Evolutionary conservation across 2,888 invertebrate genomes (phyloP), one percentile per base, ranked within the genome.

Genomic region (Maniola hyperantus): DNA sequence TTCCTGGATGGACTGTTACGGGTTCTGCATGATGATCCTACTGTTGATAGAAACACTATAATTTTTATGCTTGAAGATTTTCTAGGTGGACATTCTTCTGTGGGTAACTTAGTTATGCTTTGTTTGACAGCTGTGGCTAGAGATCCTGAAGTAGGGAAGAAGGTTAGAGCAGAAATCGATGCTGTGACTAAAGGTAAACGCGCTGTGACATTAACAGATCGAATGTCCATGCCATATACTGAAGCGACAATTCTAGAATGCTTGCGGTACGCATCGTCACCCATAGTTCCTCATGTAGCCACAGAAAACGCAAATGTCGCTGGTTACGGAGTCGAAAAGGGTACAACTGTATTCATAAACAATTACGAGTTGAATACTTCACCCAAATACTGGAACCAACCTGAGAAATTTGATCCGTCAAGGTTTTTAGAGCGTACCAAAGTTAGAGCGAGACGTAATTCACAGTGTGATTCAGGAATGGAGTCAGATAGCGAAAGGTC

Each of bases 221-320:
- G 95, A 77, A 87, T 92, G 0, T 84, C 84, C 1, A 93, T 98
- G 89, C 96, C 97, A 0, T 97, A 96, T 81, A 97, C 97, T 0
- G 96, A 97, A 85, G 97, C 97, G 0, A 95, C 96, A 0, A 94
- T 97, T 13, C 93, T 96, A 75, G 98, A 98, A 88, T 95, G 96
- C 0, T 84, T 97, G 0, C 87, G 98, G 60, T 95, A 95, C 64
- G 94, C 96, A 0, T 97, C 97, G 0, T 97, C 97, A 0, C 97
- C 98, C 0, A 97, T 98, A 67, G 97, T 98, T 0, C 98, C 98
- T 0, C 97, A 97, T 79, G 97, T 97, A 0, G 97, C 97, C 0
- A 96, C 96, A 0, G 94, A 95, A 74, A 95, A 96, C 77, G 95
- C 96, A 0, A 91, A 93, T 0, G 94, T 98, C 6, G 94, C 94